Percentiles rank a stretch among this genome's conserved stretches.
Conservation (phyloP, 2,888 invertebrate genomes). For the Cataglyphis cursor region DNA sequence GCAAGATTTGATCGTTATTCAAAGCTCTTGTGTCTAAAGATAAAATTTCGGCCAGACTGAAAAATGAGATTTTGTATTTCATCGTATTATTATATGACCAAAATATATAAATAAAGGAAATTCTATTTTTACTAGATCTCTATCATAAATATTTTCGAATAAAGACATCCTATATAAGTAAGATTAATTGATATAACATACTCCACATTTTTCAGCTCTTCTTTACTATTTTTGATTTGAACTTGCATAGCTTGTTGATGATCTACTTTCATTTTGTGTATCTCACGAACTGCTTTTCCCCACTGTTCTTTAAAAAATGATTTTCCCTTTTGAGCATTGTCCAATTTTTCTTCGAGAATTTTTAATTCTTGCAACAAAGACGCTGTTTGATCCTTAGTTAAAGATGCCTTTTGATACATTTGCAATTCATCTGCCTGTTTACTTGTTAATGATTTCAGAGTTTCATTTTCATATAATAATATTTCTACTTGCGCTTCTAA, state of each 20-base stretch:
- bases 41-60: slow-evolving; percentile 82
- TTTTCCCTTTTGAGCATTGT: slow-evolving; percentile 90
- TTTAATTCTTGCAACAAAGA: slow-evolving; percentile 90
- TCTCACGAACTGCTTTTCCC: slow-evolving; percentile 90
- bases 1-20: slow-evolving; percentile 80
- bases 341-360: slow-evolving; percentile 90
- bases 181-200: slow-evolving; percentile 46
- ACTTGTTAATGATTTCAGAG: slow-evolving; percentile 74
- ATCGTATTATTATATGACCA: slow-evolving; percentile 3
- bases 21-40: slow-evolving; percentile 81
- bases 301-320: slow-evolving; percentile 93
- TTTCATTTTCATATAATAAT: slow-evolving; percentile 79
- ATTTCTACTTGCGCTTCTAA: slow-evolving; percentile 79
- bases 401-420: slow-evolving; percentile 87
- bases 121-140: neutral
- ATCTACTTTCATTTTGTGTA: slow-evolving; percentile 89
- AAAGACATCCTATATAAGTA: slow-evolving; percentile 50
- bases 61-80: slow-evolving; percentile 35
- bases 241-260: slow-evolving; percentile 88
- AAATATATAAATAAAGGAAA: neutral
- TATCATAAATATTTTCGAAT: slow-evolving; percentile 56
- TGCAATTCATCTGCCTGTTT: slow-evolving; percentile 79
- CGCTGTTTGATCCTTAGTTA: slow-evolving; percentile 90
- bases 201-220: slow-evolving; percentile 83
- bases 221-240: slow-evolving; percentile 87